Conservation (phyloP, 2,888 invertebrate species). For the Chaetoderma sp. region DNA sequence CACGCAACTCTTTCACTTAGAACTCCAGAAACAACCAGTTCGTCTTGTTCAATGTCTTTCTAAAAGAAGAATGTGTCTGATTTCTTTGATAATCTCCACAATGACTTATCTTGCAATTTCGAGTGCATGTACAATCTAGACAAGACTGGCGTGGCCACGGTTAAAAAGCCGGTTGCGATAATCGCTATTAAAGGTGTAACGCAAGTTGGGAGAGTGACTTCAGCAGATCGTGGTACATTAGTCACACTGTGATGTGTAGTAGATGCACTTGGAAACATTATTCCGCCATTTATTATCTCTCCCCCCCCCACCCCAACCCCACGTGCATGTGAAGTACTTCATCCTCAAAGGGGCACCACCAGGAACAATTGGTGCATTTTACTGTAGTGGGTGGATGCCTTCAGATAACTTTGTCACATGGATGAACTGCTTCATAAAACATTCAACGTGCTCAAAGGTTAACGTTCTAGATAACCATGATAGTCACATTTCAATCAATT, state of each 20-base stretch:
- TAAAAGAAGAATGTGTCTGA: constrained; percentile 26
- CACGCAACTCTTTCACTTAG: constrained; percentile 26
- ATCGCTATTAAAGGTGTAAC: constrained; percentile 3
- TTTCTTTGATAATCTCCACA: constrained; percentile 24
- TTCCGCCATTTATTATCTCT: constrained; percentile 20
- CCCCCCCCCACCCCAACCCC: too few relatives aligned
- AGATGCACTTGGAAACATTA: constrained; percentile 5
- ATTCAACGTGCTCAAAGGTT: constrained; percentile 43
- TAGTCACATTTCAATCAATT: constrained; percentile 45
- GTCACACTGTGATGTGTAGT: constrained; percentile 10
- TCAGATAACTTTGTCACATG: constrained; percentile 20
- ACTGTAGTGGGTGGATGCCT: constrained; percentile 33
- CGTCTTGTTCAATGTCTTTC: constrained; percentile 31
- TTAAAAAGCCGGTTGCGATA: constrained; percentile 18
- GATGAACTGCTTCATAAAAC: constrained; percentile 49
- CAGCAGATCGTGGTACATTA: constrained; percentile 16
- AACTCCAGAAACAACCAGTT: constrained; percentile 36
- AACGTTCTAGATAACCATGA: constrained; percentile 52
- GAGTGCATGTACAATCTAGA: constrained; percentile 7
- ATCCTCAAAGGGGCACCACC: constrained; percentile 10
- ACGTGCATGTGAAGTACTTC: constrained; percentile 12
- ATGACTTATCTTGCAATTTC: constrained; percentile 1
- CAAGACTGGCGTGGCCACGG: constrained; percentile 15
- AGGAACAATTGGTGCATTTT: constrained; percentile 12
- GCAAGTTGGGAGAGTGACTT: constrained; percentile 13